These are phyloP conservation scores for Astyanax mexicanus DNA, from an alignment of 2,797 vertebrate genomes.

Conservation along the genomic window DNA sequence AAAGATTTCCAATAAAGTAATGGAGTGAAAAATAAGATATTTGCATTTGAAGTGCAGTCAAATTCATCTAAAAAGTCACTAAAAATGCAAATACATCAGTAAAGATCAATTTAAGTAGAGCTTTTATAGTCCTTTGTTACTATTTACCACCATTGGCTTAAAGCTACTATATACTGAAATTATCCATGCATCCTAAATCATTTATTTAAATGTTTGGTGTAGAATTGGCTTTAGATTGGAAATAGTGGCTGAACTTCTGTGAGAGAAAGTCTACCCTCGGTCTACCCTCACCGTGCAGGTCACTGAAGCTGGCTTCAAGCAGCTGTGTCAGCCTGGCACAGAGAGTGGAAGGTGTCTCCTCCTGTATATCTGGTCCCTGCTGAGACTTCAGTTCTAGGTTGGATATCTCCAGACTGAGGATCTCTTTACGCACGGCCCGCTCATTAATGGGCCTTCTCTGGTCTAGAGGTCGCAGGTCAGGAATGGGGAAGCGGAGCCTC, in stretches of 20 bases:
- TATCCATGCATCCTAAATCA: too few species aligned
- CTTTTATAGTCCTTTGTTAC: too few species aligned
- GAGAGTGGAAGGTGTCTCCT: constrained; percentile 58
- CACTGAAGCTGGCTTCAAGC: constrained; percentile 84
- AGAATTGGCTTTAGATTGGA: too few species aligned
- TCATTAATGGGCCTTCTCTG: constrained; percentile 78
- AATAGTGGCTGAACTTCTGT: not conserved
- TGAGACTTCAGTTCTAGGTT: constrained; percentile 84
- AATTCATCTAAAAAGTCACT: too few species aligned
- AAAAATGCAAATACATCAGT: too few species aligned
- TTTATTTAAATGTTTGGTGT: too few species aligned
- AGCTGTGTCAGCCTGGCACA: constrained; percentile 75
- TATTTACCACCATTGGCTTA: too few species aligned
- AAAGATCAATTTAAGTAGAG: too few species aligned
- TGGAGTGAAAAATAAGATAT: too few species aligned
- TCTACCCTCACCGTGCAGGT: constrained; percentile 86
- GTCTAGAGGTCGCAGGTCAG: constrained; percentile 82
- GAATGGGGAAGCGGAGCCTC: constrained; percentile 86
- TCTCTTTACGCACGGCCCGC: constrained; percentile 82
- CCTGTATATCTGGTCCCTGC: constrained; percentile 77
- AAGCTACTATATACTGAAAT: too few species aligned
- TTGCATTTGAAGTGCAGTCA: too few species aligned
- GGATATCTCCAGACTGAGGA: constrained; percentile 82
- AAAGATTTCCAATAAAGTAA: too few species aligned
- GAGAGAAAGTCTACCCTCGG: not conserved